These are phyloP conservation scores for Pararge aegeria DNA, from an alignment of 1,140 invertebrate genomes.

Conservation along the genomic window DNA sequence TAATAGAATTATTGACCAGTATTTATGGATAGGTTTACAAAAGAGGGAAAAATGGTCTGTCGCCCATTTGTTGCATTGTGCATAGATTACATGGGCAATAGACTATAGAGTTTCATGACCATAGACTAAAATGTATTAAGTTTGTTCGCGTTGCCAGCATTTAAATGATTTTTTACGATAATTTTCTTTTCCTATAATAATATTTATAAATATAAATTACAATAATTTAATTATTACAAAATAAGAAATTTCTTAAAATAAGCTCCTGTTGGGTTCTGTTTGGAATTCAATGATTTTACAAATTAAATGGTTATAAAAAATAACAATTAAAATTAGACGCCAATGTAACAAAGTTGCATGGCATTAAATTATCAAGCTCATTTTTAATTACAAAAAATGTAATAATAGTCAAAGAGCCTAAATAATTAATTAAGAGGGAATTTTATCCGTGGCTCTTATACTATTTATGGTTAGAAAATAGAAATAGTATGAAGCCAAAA, in stretches of 20 bases:
- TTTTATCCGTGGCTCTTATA: background rate
- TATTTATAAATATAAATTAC: background rate
- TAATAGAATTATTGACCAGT: no score
- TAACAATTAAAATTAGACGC: background rate
- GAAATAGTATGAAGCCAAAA: conserved; percentile 12
- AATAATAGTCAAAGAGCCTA: background rate
- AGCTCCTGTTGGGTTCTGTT: background rate
- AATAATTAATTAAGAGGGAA: no score
- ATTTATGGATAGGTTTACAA: no score
- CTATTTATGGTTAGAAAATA: background rate
- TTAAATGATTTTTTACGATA: background rate
- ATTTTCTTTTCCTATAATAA: background rate
- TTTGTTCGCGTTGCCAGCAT: background rate
- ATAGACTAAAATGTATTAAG: no score
- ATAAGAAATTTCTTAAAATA: conserved; percentile 1
- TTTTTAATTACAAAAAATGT: background rate
- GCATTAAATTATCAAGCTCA: background rate
- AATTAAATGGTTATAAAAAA: background rate
- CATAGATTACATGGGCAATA: no score
- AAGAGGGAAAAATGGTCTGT: no score
- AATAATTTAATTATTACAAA: background rate
- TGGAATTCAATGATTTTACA: background rate
- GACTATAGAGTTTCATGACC: no score
- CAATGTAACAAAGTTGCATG: background rate
- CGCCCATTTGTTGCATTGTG: no score